Conservation (phyloP, 2,888 invertebrate species). For the Macaria liturata region DNA sequence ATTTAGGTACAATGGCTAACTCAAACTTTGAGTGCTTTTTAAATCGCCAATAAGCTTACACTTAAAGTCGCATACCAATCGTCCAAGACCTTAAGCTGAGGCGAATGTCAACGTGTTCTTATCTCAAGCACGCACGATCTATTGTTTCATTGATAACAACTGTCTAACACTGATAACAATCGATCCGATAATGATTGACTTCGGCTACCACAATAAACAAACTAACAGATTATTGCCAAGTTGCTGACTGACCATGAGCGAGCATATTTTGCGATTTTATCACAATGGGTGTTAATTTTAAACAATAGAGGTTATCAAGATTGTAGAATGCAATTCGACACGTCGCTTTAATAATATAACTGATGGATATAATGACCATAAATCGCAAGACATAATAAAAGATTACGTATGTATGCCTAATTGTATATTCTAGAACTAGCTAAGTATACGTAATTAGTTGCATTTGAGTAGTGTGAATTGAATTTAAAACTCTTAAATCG, state of each 20-base stretch:
- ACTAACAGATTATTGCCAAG: conserved; percentile 7
- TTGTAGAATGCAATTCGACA: conserved; percentile 17
- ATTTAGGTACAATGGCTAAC: too few relatives aligned
- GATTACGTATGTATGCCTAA: too few relatives aligned
- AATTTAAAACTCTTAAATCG: too few relatives aligned
- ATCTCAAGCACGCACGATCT: conserved; percentile 24
- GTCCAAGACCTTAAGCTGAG: conserved; percentile 10
- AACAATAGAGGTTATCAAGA: conserved; percentile 34
- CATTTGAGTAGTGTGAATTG: too few relatives aligned
- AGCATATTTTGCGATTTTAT: conserved; percentile 40
- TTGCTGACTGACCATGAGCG: conserved; percentile 26
- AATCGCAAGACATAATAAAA: too few relatives aligned
- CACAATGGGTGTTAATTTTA: conserved; percentile 41
- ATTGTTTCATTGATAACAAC: conserved; percentile 38
- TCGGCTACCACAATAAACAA: conserved; percentile 20
- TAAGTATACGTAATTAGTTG: too few relatives aligned
- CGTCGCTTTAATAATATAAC: conserved; percentile 18
- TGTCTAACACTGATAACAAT: conserved; percentile 46
- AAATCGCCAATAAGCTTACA: background rate
- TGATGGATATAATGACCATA: background rate
- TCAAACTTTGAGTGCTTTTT: too few relatives aligned
- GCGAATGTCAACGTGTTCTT: conserved; percentile 31
- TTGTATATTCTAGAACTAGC: too few relatives aligned
- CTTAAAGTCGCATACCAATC: conserved; percentile 2
- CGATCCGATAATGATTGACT: conserved; percentile 10